A percentile compares a stretch with the other conserved stretches of the same genome.
Evolutionary conservation across 2,797 vertebrate genomes (phyloP).

Genomic region (Erpetoichthys calabaricus): DNA sequence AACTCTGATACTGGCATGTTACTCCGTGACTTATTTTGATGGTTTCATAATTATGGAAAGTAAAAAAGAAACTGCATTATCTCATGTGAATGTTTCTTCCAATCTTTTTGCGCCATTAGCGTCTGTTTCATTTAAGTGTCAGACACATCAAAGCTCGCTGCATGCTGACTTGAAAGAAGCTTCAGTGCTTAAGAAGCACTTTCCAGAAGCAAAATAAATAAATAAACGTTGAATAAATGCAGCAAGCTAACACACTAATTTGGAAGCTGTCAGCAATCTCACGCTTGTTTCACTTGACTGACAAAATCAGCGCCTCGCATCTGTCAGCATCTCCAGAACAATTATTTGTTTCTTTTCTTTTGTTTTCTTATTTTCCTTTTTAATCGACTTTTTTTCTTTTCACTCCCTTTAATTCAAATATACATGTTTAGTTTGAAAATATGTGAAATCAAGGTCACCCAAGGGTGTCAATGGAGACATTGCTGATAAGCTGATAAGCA

Average conservation of each 20-base stretch:
- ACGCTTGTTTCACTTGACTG: not conserved
- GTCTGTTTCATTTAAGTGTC: conserved; percentile 3
- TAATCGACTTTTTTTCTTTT: too few species aligned
- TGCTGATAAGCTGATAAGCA: too few species aligned
- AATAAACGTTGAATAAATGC: not conserved
- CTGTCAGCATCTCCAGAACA: not conserved
- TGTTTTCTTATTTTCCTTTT: too few species aligned
- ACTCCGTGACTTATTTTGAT: too few species aligned
- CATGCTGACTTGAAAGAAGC: not conserved
- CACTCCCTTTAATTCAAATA: not conserved
- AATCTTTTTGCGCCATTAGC: conserved; percentile 2
- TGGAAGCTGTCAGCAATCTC: conserved; percentile 2
- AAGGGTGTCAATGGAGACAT: too few species aligned
- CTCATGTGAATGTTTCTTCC: not conserved
- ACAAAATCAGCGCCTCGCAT: not conserved
- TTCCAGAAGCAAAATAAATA: not conserved
- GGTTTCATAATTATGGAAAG: too few species aligned
- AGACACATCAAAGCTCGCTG: not conserved
- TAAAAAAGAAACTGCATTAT: not conserved
- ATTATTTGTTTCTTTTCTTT: not conserved
- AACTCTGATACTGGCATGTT: too few species aligned
- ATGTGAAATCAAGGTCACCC: too few species aligned
- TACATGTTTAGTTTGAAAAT: not conserved
- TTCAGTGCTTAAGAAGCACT: conserved; percentile 3
- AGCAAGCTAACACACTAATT: not conserved